These are phyloP conservation scores for Chromoteleia sp. DNA, from an alignment of 2,888 invertebrate species.

Conservation along the genomic window DNA sequence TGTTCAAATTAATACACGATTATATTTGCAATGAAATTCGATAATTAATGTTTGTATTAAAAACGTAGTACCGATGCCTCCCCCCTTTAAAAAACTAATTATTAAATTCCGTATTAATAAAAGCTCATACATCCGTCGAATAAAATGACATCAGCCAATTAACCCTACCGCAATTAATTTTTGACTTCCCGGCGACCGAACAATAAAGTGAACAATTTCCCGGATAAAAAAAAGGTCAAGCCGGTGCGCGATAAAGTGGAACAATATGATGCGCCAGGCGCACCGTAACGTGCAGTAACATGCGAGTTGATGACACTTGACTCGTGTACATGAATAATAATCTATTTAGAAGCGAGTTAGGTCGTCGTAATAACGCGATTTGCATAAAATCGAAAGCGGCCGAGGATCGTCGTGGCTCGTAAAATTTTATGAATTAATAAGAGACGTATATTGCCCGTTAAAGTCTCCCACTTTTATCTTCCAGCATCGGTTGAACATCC, in stretches of 20 bases:
- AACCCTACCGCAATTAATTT: constrained; percentile 25
- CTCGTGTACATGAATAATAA: constrained; percentile 61
- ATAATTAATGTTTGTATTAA: too few species aligned
- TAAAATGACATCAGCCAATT: constrained; percentile 8
- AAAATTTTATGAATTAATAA: constrained; percentile 68
- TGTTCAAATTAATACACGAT: too few species aligned
- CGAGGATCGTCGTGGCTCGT: constrained; percentile 37
- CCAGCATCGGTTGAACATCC: constrained; percentile 52
- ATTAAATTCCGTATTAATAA: too few species aligned
- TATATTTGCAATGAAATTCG: too few species aligned
- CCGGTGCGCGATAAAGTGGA: constrained; percentile 10
- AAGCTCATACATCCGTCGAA: too few species aligned
- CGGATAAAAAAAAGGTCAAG: constrained; percentile 22
- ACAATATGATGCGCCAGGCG: constrained; percentile 8
- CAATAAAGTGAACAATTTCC: constrained; percentile 24
- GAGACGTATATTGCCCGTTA: constrained; percentile 48
- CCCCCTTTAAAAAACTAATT: too few species aligned
- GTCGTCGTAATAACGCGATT: constrained; percentile 52
- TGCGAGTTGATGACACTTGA: constrained; percentile 52
- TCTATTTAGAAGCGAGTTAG: constrained; percentile 50
- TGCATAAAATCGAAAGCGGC: constrained; percentile 65
- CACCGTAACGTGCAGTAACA: constrained; percentile 21
- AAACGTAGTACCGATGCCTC: too few species aligned
- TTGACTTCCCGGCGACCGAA: constrained; percentile 11
- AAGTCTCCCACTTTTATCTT: constrained; percentile 52